Evolutionary conservation across 2,113 vertebrate genomes (phyloP), one percentile per base, ranked within the genome.

Genomic region (Hippocampus barbouri): DNA sequence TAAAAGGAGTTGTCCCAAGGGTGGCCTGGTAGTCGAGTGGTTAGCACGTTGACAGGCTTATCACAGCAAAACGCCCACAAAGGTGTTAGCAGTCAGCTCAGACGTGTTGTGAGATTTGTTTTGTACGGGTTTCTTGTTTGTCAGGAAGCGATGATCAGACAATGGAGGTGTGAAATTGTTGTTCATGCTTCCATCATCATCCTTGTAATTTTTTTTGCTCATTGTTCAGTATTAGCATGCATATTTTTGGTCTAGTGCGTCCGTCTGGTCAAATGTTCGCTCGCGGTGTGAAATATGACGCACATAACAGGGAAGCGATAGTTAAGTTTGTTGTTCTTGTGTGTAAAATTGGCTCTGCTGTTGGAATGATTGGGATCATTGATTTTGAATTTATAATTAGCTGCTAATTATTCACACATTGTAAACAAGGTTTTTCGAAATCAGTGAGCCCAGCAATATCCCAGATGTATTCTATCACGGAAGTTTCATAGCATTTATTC

Each of bases 131-230:
- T 60, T 16, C 57, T 34, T 20, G 10, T 10, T 64, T 64, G 21
- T 20, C 11, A 43, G 38, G 11, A 64, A n/a, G 20, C 38, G 6
- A 21, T 15, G 62, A 21, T 64, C 62, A 38, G 38, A 12, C 62
- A 64, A 41, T 38, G 1, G 18, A 43, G 62, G 62, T 41, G 62
- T 21, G 38, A 64, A 25, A 11, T 66, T 51, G 25, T 66, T 51
- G 27, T 30, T 66, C 45, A 49, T 30, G 45, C 65, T 66, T 30
- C 45, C 15, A 16, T 15, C 27, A 47, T 25, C 63, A 47, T 49
- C 65, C 43, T 27, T 25, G 15, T 66, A 25, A 67, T 67, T 47
- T 23, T 45, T 45, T 49, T 67, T 64, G 16, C 15, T 62, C 60
- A 62, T 62, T 16, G 11, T 47, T 16, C 41, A 47, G 21, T 45